phyloP scores from a whole-genome alignment of 2,113 vertebrate genomes.

The Aldabrachelys gigantea region DNA sequence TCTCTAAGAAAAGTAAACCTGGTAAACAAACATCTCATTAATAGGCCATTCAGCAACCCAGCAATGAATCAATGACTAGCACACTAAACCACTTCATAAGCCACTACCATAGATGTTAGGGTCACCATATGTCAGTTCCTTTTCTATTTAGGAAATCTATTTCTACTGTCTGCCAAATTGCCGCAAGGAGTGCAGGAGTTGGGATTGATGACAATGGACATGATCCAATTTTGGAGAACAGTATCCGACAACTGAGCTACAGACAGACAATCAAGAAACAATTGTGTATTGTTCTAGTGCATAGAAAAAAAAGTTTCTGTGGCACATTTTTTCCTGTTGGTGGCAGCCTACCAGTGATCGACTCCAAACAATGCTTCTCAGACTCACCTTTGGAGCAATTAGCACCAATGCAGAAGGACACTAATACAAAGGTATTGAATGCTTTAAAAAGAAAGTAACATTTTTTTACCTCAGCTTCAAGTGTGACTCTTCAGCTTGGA shows the following conservation, averaged over 20 bases:
- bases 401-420: background rate
- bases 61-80: background rate
- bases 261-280: background rate
- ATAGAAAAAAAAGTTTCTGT: background rate
- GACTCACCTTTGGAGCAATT: background rate
- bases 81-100: background rate
- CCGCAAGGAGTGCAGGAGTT: background rate
- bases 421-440: background rate
- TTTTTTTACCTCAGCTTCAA: background rate
- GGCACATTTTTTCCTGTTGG: background rate
- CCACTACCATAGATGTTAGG: background rate
- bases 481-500: too few species aligned
- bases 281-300: background rate
- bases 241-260: background rate
- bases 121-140: background rate
- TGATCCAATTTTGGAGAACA: background rate
- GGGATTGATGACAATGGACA: background rate
- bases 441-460: background rate
- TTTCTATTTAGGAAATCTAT: background rate
- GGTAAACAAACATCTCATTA: conserved; percentile 46
- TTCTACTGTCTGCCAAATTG: background rate
- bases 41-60: background rate
- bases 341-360: background rate
- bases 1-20: conserved; percentile 26
- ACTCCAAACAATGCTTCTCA: background rate